Evolutionary conservation across 2,113 vertebrate genomes (phyloP).

Genomic region (Bolborhynchus lineola): DNA sequence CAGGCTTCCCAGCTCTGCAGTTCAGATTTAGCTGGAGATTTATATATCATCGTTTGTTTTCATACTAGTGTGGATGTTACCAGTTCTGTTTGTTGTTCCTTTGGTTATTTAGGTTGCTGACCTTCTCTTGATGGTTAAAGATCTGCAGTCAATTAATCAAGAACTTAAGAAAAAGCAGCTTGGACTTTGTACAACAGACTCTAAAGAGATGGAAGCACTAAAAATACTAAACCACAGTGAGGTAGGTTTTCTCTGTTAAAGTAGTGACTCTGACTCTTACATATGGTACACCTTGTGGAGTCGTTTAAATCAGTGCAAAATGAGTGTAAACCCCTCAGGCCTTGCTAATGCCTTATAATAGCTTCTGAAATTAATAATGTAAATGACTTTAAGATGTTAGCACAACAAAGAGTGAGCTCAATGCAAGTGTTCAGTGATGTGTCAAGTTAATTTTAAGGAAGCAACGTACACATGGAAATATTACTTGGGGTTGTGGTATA

Average conservation of each 20-base stretch:
- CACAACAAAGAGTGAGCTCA: not conserved
- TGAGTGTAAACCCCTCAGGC: not conserved
- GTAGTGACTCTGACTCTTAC: not conserved
- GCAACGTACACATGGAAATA: not conserved
- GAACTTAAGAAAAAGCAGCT: slow-evolving; percentile 73
- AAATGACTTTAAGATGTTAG: slow-evolving; percentile 8
- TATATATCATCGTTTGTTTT: not conserved
- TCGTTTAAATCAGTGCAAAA: not conserved
- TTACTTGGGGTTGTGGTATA: not conserved
- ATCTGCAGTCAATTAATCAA: slow-evolving; percentile 77
- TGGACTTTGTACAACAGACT: slow-evolving; percentile 27
- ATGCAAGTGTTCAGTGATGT: not conserved
- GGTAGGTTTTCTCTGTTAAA: slow-evolving; percentile 54
- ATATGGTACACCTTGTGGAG: not conserved
- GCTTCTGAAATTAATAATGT: slow-evolving; percentile 30
- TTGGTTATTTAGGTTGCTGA: slow-evolving; percentile 78
- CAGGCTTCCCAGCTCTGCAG: not conserved
- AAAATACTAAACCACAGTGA: slow-evolving; percentile 28
- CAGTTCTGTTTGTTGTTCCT: not conserved
- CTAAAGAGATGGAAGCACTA: slow-evolving; percentile 25
- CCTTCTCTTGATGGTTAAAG: slow-evolving; percentile 78
- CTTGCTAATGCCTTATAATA: slow-evolving; percentile 41
- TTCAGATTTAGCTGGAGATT: not conserved
- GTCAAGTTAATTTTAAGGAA: slow-evolving; percentile 18
- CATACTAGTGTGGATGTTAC: not conserved